Conservation (phyloP, 2,113 vertebrate genomes). For the Engraulis encrasicolus region DNA sequence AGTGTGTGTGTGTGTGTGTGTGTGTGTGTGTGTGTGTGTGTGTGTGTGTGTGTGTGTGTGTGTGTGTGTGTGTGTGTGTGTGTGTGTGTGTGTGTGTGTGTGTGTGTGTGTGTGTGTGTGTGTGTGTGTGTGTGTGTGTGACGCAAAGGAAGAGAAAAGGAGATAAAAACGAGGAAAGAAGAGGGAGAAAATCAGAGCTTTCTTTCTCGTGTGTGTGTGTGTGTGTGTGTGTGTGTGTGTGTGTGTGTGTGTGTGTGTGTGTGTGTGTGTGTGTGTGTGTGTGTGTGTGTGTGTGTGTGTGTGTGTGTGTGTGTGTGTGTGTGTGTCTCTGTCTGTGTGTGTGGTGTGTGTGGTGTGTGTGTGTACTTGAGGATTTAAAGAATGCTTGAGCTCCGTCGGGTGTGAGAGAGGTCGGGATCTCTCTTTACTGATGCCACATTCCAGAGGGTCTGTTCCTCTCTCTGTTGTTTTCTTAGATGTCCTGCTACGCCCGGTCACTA, state of each 20-base stretch:
- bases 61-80: neutral
- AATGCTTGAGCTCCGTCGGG: conserved; percentile 8
- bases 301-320: neutral
- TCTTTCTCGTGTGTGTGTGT: neutral
- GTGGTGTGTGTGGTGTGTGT: neutral
- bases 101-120: neutral
- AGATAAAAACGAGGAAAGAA: neutral
- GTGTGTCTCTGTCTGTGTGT: neutral
- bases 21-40: conserved; percentile 39
- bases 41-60: conserved; percentile 27
- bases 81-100: neutral
- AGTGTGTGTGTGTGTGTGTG: conserved; percentile 35
- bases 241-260: neutral
- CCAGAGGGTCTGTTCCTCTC: neutral
- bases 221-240: neutral
- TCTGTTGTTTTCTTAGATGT: neutral
- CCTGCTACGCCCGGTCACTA: neutral
- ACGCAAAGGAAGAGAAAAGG: neutral
- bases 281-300: neutral
- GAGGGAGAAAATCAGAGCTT: neutral
- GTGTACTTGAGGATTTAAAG: neutral
- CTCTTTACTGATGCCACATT: neutral
- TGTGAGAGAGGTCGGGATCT: conserved; percentile 13
- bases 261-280: conserved; percentile 7
- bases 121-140: neutral